phyloP scores from a whole-genome alignment of 2,888 invertebrate species.

The Dynastes maya region DNA sequence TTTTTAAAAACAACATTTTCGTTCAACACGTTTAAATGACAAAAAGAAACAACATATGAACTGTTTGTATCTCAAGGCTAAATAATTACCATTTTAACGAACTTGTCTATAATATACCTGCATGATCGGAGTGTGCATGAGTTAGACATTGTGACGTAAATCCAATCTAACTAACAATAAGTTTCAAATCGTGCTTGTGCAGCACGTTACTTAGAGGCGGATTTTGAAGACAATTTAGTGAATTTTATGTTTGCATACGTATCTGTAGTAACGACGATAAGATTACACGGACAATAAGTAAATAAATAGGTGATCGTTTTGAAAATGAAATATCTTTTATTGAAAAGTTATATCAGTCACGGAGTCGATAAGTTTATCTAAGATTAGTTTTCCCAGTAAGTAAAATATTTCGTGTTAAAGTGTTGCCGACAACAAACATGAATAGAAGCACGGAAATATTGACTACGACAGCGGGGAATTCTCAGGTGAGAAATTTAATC shows the following conservation, averaged over 20 bases:
- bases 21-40: conserved; percentile 19
- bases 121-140: neutral
- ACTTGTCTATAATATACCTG: conserved; percentile 8
- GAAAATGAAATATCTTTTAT: conserved; percentile 23
- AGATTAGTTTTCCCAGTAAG: conserved; percentile 27
- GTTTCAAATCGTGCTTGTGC: neutral
- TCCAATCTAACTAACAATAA: neutral
- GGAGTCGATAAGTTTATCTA: conserved; percentile 40
- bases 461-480: conserved; percentile 45
- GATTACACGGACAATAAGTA: conserved; percentile 11
- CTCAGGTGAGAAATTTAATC: conserved; percentile 48
- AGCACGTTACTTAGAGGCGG: neutral
- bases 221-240: neutral
- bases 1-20: neutral
- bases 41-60: conserved; percentile 6
- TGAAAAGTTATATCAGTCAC: conserved; percentile 28
- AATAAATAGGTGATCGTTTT: conserved; percentile 1
- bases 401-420: conserved; percentile 19
- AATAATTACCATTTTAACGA: conserved; percentile 13
- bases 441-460: conserved; percentile 57
- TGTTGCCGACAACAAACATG: conserved; percentile 32
- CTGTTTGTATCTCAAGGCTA: conserved; percentile 24
- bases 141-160: neutral
- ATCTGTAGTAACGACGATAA: neutral
- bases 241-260: neutral